These are phyloP conservation scores for Creontiades dilutus DNA, from an alignment of 2,888 invertebrate genomes.

Conservation along the genomic window DNA sequence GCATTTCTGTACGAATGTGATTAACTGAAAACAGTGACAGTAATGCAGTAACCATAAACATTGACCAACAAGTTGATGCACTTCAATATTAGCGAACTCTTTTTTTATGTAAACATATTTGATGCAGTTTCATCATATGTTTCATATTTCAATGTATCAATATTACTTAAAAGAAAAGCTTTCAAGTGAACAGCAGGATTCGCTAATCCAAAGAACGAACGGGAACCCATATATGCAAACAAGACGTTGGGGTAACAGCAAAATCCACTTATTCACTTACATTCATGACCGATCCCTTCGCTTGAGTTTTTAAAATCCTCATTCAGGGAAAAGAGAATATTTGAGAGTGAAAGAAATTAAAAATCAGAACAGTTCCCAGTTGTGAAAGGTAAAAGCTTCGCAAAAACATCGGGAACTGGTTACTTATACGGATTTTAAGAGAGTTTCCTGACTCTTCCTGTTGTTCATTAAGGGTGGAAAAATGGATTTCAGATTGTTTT, in stretches of 20 bases:
- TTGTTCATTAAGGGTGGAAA: no score
- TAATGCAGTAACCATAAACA: no score
- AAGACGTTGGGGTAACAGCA: not conserved
- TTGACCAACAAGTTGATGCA: no score
- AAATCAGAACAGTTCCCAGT: not conserved
- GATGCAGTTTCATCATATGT: not conserved
- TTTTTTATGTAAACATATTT: no score
- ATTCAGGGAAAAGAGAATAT: not conserved
- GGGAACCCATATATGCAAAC: not conserved
- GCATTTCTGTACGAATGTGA: no score
- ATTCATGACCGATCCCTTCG: constrained; percentile 9
- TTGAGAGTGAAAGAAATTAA: not conserved
- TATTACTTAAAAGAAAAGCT: not conserved
- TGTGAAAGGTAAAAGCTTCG: not conserved
- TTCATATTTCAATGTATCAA: not conserved
- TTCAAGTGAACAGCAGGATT: not conserved
- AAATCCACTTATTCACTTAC: constrained; percentile 29
- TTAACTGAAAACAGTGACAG: no score
- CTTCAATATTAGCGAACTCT: no score
- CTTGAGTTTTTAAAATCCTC: not conserved
- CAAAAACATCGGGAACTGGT: no score
- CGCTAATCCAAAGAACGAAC: constrained; percentile 14
- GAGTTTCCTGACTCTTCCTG: no score
- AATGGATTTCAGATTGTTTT: no score
- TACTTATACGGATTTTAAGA: no score